Evolutionary conservation across 2,113 vertebrate species (phyloP), one percentile per base, ranked within the genome.

Genomic region (Pipra filicauda): DNA sequence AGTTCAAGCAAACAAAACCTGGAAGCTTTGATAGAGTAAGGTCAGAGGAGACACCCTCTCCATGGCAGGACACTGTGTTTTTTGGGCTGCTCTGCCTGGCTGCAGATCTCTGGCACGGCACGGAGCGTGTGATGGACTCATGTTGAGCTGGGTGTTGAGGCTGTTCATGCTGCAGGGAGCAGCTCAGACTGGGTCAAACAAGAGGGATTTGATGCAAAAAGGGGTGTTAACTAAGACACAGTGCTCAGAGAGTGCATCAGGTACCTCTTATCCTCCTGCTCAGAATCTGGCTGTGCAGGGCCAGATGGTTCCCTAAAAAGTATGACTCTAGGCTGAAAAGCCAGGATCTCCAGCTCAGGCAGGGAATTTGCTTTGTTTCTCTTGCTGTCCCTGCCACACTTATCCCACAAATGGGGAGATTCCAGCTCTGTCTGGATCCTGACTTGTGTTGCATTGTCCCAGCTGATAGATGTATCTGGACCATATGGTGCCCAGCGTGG

Each of bases 11-110:
- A 90, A 86, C 70, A 94, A 88, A 96, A 86, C 88, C 91, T 93
- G 89, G 91, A 94, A 89, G 65, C 26, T 91, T 74, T 65, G 93
- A 79, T 77, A 76, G 75, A 51, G 22, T 31, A 64, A 89, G 89
- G 81, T 89, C 81, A 66, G 86, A 12, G 66, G 89, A 89, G 95
- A 87, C 93, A 73, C 28, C 88, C 87, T 44, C 9, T 27, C 81
- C 62, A 0, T 87, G 93, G 84, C 96, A 96, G 96, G 44, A 95
- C 83, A 49, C 69, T 51, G 37, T 89, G 93, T 91, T 94, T 92
- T 64, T 43, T 54, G 76, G 69, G 83, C 94, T 96, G 95, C 93
- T 95, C 82, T 95, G 95, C 84, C 94, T 95, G 94, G 95, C 91
- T 89, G 80, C 83, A 92, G 44, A 89, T 59, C 84, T 48, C 77